These are phyloP conservation scores for Beroe ovata DNA, from an alignment of 37 sponge, comb jelly and placozoan genomes.

Conservation along the genomic window DNA sequence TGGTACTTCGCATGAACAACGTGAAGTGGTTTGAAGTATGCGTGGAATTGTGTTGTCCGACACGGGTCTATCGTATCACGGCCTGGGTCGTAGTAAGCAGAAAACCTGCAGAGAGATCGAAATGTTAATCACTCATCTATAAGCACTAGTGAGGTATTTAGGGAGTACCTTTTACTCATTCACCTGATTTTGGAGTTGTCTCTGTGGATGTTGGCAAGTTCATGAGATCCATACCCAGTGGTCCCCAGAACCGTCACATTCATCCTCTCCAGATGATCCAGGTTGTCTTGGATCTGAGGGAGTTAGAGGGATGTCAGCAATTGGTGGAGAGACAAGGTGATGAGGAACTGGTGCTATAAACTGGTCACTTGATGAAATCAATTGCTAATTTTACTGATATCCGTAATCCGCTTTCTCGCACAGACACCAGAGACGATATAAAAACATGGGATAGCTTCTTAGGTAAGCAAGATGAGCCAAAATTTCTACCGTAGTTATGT, in stretches of 20 bases:
- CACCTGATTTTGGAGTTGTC: conserved; percentile 40
- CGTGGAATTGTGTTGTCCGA: conserved; percentile 55
- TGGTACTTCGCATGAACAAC: conserved; percentile 50
- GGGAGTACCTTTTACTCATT: background rate
- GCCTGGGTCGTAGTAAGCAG: conserved; percentile 58
- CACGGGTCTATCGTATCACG: conserved; percentile 53
- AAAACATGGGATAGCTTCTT: too few relatives aligned
- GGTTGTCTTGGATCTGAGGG: conserved; percentile 20
- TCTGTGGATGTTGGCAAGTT: conserved; percentile 58
- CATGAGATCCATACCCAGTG: conserved; percentile 56
- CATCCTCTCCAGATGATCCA: conserved; percentile 29
- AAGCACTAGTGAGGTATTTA: background rate
- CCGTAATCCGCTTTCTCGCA: too few relatives aligned
- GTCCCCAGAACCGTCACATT: conserved; percentile 58
- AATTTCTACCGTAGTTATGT: too few relatives aligned
- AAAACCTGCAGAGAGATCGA: conserved; percentile 10
- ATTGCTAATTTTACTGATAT: too few relatives aligned
- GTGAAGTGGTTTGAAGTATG: conserved; percentile 62
- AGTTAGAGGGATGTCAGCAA: too few relatives aligned
- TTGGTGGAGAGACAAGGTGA: too few relatives aligned
- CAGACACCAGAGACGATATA: too few relatives aligned
- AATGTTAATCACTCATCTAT: too few relatives aligned
- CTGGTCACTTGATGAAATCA: too few relatives aligned
- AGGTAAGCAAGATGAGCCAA: too few relatives aligned
- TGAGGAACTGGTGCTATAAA: too few relatives aligned